A percentile compares a stretch with the other conserved stretches of the same genome.
These are phyloP conservation scores for Geophilus truncorum DNA, from an alignment of 2,888 invertebrate species.

Conservation along the genomic window DNA sequence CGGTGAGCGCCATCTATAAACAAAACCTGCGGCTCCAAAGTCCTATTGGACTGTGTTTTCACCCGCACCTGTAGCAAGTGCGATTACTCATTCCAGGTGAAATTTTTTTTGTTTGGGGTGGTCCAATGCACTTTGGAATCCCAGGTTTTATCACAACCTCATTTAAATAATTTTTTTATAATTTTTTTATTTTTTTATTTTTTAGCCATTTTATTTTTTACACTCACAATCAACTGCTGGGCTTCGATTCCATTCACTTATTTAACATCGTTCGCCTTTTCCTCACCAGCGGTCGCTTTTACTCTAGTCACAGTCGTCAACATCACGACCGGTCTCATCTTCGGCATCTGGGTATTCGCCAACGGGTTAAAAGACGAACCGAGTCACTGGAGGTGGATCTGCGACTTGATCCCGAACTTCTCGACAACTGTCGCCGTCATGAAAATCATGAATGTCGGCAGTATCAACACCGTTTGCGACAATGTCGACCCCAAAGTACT, in stretches of 20 bases:
- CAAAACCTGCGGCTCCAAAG: not conserved
- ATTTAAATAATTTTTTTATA: no score
- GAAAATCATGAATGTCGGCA: not conserved
- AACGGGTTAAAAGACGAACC: not conserved
- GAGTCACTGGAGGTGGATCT: not conserved
- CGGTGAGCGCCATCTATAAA: no score
- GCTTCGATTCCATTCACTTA: conserved; percentile 64
- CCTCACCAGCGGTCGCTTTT: conserved; percentile 37
- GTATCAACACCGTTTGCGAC: not conserved
- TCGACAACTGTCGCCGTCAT: not conserved
- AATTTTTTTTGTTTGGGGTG: no score
- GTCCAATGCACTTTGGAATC: no score
- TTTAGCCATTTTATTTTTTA: conserved; percentile 51
- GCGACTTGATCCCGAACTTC: not conserved
- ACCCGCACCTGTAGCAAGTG: no score
- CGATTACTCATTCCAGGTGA: no score
- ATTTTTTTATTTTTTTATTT: conserved; percentile 36
- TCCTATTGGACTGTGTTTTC: no score
- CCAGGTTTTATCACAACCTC: no score
- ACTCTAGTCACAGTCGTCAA: not conserved
- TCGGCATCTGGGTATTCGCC: not conserved
- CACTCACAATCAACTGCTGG: conserved; percentile 58
- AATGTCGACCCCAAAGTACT: no score
- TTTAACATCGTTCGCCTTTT: conserved; percentile 54
- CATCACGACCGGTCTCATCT: not conserved